Conservation (phyloP, 2,797 vertebrate genomes). For the Cercopithecus neglectus region DNA sequence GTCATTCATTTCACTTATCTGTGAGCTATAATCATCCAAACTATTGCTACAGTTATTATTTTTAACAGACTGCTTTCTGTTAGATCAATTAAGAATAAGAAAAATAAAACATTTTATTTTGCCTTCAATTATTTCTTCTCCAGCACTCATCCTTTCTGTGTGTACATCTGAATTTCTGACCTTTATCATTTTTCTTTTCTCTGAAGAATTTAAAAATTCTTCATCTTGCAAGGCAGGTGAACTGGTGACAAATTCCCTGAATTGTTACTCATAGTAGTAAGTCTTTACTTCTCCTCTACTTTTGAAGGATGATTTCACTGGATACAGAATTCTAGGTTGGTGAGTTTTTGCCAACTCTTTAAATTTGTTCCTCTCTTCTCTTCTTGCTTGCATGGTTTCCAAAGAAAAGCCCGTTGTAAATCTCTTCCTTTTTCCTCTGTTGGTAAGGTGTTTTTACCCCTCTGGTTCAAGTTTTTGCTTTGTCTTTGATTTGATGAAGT, state of each 20-base stretch:
- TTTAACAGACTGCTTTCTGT: neutral
- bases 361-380: neutral
- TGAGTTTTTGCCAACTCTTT: neutral
- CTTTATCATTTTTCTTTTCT: neutral
- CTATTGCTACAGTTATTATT: neutral
- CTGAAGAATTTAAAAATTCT: neutral
- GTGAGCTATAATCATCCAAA: neutral
- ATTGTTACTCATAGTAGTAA: neutral
- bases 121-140: neutral
- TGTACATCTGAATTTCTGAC: neutral
- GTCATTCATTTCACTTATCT: neutral
- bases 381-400: constrained; percentile 1
- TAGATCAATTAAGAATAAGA: neutral
- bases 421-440: neutral
- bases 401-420: neutral
- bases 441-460: neutral
- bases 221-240: neutral
- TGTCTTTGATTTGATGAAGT: neutral
- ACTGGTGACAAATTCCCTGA: neutral
- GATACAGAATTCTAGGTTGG: neutral
- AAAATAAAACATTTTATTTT: neutral
- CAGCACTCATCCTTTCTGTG: neutral
- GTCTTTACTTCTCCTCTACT: neutral
- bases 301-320: neutral
- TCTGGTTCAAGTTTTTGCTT: neutral